Percentiles rank a stretch among this genome's conserved stretches.
Evolutionary conservation across 2,888 invertebrate species (phyloP).

Genomic region (Gymnoscelis rufifasciata): DNA sequence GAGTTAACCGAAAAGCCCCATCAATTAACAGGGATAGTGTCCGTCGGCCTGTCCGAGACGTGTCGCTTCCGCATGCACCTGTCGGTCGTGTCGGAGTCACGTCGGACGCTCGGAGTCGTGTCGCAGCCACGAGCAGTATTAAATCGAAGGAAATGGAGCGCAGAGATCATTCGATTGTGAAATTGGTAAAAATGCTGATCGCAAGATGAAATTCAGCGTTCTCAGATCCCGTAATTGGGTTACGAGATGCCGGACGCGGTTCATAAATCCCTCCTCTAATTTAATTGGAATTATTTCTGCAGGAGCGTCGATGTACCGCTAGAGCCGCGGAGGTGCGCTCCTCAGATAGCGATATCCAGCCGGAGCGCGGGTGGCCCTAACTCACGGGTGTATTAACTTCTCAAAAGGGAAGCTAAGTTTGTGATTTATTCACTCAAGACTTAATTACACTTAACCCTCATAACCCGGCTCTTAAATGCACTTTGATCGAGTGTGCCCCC

Average conservation of each 20-base stretch:
- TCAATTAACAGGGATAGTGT: background rate
- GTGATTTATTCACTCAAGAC: constrained; percentile 19
- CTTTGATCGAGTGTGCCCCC: constrained; percentile 22
- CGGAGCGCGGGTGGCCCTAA: background rate
- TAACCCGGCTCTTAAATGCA: constrained; percentile 24
- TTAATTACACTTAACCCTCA: constrained; percentile 20
- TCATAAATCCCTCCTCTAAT: background rate
- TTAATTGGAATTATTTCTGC: too few relatives aligned
- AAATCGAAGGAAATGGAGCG: constrained; percentile 21
- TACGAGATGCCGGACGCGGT: constrained; percentile 7
- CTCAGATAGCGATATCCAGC: background rate
- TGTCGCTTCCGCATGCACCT: too few relatives aligned
- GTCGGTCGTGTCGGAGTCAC: background rate
- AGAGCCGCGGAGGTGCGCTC: too few relatives aligned
- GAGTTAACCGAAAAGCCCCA: background rate
- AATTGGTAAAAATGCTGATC: constrained; percentile 22
- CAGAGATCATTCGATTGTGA: constrained; percentile 15
- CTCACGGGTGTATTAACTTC: background rate
- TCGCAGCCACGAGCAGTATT: constrained; percentile 1
- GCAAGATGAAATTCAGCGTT: constrained; percentile 10
- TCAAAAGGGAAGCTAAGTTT: constrained; percentile 14
- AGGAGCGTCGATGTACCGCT: too few relatives aligned
- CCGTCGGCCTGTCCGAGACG: background rate
- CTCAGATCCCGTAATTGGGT: constrained; percentile 14
- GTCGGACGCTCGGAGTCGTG: background rate